These are phyloP conservation scores for Anthonomus grandis DNA, from an alignment of 1,140 invertebrate genomes.

Conservation along the genomic window DNA sequence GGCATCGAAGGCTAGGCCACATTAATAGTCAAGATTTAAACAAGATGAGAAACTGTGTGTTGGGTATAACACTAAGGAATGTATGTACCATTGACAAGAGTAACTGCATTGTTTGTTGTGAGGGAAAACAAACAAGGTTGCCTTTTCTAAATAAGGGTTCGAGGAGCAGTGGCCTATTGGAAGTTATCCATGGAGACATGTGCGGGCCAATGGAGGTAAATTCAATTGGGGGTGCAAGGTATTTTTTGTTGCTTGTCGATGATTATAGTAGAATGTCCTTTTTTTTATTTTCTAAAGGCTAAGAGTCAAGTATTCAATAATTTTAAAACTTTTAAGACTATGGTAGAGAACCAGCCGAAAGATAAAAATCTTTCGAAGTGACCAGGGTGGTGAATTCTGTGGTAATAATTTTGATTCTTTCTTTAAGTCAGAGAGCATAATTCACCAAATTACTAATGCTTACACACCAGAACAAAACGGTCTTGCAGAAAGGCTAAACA, in stretches of 20 bases:
- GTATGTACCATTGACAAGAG: conserved; percentile 4
- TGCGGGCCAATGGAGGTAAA: conserved; percentile 39
- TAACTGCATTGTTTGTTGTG: conserved; percentile 35
- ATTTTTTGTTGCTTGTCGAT: conserved; percentile 35
- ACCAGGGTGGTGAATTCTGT: conserved; percentile 17
- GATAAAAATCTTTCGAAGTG: conserved; percentile 17
- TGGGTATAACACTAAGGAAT: conserved; percentile 21
- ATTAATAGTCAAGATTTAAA: conserved; percentile 30
- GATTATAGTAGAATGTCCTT: conserved; percentile 17
- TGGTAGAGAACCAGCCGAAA: conserved; percentile 17
- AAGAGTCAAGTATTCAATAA: conserved; percentile 12
- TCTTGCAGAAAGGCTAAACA: conserved; percentile 3
- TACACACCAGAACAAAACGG: conserved; percentile 17
- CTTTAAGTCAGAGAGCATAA: conserved; percentile 15
- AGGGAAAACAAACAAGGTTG: conserved; percentile 32
- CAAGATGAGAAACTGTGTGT: conserved; percentile 25
- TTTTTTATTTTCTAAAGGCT: conserved; percentile 21
- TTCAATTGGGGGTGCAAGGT: conserved; percentile 42
- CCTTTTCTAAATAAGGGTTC: conserved; percentile 25
- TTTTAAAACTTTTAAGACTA: conserved; percentile 21
- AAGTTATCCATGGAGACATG: conserved; percentile 43
- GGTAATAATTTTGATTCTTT: conserved; percentile 9
- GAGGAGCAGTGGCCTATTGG: conserved; percentile 24
- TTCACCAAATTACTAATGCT: conserved; percentile 13
- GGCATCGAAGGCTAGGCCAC: conserved; percentile 40